Evolutionary conservation across 2,888 invertebrate species (phyloP).

Genomic region (Mycalesis mineus): DNA sequence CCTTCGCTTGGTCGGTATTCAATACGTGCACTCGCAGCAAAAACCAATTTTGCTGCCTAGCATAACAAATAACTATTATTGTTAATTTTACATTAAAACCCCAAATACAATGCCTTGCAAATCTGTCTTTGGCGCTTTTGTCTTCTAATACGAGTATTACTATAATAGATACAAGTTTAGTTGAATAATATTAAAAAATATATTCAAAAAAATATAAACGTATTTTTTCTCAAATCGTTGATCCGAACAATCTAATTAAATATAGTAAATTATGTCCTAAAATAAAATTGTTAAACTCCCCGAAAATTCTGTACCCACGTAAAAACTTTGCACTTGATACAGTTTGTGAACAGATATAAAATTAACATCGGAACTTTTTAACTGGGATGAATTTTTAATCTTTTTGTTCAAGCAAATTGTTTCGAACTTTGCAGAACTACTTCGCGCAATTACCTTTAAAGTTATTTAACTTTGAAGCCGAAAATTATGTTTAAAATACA

Average conservation of each 20-base stretch:
- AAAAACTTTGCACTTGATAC: constrained; percentile 9
- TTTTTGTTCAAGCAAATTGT: constrained; percentile 14
- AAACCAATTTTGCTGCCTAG: too few relatives aligned
- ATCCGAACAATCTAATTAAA: background rate
- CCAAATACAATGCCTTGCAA: too few relatives aligned
- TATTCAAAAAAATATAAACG: too few relatives aligned
- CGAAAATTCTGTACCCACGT: background rate
- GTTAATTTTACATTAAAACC: too few relatives aligned
- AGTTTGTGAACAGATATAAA: constrained; percentile 5
- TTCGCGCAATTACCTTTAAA: constrained; percentile 11
- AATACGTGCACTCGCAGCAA: too few relatives aligned
- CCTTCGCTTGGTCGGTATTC: too few relatives aligned
- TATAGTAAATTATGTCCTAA: background rate
- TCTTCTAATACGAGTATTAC: too few relatives aligned
- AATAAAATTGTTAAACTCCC: background rate
- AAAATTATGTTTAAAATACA: constrained; percentile 7
- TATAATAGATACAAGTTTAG: too few relatives aligned
- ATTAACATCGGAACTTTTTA: constrained; percentile 10
- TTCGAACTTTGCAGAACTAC: constrained; percentile 11
- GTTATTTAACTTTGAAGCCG: constrained; percentile 9
- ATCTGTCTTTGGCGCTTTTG: too few relatives aligned
- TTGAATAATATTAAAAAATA: too few relatives aligned
- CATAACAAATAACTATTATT: too few relatives aligned
- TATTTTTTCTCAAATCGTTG: too few relatives aligned
- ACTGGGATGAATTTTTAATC: constrained; percentile 13